Conservation (phyloP, 2,797 vertebrate genomes). For the Naso thynnoides region DNA sequence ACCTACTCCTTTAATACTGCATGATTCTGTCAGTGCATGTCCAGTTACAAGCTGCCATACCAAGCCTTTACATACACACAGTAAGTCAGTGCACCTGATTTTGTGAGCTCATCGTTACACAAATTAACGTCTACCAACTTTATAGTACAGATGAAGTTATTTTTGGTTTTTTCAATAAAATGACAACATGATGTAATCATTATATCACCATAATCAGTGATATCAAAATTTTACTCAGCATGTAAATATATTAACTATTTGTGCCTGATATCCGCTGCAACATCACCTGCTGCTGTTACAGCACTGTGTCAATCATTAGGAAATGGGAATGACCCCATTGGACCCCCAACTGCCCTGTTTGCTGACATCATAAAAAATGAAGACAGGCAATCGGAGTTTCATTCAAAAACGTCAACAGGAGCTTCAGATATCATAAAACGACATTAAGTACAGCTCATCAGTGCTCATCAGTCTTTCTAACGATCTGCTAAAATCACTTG, state of each 20-base stretch:
- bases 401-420: too few species aligned
- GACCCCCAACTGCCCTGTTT: too few species aligned
- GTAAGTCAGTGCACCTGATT: neutral
- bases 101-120: neutral
- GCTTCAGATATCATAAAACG: too few species aligned
- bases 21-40: neutral
- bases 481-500: too few species aligned
- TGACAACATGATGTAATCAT: neutral
- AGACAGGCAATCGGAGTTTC: too few species aligned
- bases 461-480: too few species aligned
- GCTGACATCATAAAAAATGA: too few species aligned
- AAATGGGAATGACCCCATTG: neutral
- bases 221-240: neutral
- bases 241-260: too few species aligned
- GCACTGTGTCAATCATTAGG: neutral
- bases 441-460: too few species aligned
- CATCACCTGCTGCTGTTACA: slow-evolving; percentile 8
- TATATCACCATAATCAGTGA: neutral
- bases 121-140: neutral
- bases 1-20: neutral
- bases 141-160: neutral
- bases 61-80: neutral
- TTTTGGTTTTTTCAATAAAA: neutral
- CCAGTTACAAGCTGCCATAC: neutral
- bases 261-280: neutral